Base-by-base conservation (phyloP, 1,140 invertebrate species). In the Lordiphosa stackelbergi region DNA sequence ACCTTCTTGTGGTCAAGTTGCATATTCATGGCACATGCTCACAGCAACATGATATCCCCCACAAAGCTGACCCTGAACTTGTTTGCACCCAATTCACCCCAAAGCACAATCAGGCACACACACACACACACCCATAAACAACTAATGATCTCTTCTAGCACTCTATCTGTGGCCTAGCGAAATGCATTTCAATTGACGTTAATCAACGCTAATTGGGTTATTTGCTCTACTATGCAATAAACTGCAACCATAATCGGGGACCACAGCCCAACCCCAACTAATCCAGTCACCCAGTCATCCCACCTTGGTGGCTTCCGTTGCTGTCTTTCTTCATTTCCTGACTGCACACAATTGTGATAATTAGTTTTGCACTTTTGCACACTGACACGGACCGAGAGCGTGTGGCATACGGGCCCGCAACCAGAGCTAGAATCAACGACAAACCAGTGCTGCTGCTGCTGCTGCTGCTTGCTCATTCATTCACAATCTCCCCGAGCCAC, bases 151-250 rank as follows among this genome's bases (percentile, higher is more conserved):
- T 57, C 35, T 53, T 38, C 13, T 11, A 8, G 8, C 22, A 2
- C 4, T 16, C 16, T 7, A 37, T 24, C 43, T 46, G 16, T 40
- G 45, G 53, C 13, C 41, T 43, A 47, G 47, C 43, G 54, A 64
- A 81, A 81, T 74, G 75, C 75, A 79, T 81, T 79, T 77, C 77
- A 83, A 83, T 83, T 83, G 77, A 69, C 69, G 77, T 83, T 83
- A 83, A 83, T 83, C 77, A 83, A 69, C 53, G 43, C 77, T 83
- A 83, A 83, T 83, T 83, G 77, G 72, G 73, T 83, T 83, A 77
- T 73, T 83, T 73, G 72, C 72, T 77, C 42, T 61, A 56, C 69
- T 73, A 63, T 83, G 77, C 73, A 83, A 63, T 69, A 75, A 83
- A 81, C 58, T 75, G 75, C 75, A 74, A 49, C 62, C 55, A 74